Base-by-base conservation (phyloP, 64 coral and sea anemone genomes). In the Exaiptasia diaphana region DNA sequence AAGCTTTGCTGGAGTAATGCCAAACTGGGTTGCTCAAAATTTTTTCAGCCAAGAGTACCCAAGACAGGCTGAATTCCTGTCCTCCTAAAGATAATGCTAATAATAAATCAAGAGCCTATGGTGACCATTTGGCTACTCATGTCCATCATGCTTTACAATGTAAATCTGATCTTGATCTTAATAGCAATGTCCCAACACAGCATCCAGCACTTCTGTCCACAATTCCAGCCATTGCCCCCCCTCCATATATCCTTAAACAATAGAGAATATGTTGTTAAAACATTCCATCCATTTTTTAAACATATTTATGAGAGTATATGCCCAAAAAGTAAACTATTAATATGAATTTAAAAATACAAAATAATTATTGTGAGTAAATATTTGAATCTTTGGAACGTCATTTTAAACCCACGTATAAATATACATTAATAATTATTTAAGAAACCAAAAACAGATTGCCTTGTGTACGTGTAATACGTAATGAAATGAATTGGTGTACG, bases 1-100 rank as follows among this genome's bases (percentile, higher is more conserved):
- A 39, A 73, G 45, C 21, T 88, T 80, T 71, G 65, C 86, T 53
- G 68, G 73, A 71, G 54, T 72, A 28, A 80, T 88, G 85, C 75
- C 85, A 46, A 48, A 41, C 41, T 88, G 85, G 85, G 41, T 88
- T 41, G 79, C 76, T 58, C 56, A 79, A 41, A 28, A 18, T 44
- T 80, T 88, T 72, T 78, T 88, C 48, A 78, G 73, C 56, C 75
- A 64, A 7, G 86, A 88, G 57, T 40, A 64, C 68, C 20, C 49
- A 46, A 60, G 72, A 87, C 55, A 88, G 86, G 67, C 48, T 80
- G 33, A 80, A 53, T 2, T 33, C 15, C 17, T 38, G 30, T 1
- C 4, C n/a, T n/a, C n/a, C n/a, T n/a, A n/a, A n/a, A n/a, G n/a
- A n/a, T 38, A 10, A 63, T 14, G 43, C 54, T 29, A 29, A 7